phyloP scores from a whole-genome alignment of 2,888 invertebrate genomes.

The Pandemis corylana region DNA sequence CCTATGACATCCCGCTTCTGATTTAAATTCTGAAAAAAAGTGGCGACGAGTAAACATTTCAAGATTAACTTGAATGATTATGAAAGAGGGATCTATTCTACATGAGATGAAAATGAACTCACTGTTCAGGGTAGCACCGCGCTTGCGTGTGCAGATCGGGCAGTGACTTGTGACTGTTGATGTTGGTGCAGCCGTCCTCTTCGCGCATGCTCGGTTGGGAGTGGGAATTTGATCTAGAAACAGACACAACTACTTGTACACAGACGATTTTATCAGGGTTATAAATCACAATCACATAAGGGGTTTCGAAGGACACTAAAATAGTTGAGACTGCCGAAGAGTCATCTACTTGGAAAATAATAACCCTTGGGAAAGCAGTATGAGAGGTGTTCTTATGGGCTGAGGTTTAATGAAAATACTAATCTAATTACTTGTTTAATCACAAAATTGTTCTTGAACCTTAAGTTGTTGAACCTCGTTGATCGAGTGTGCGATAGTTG shows the following conservation, averaged over 20 bases:
- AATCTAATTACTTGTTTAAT: too few relatives aligned
- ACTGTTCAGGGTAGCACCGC: constrained; percentile 77
- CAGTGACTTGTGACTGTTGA: constrained; percentile 92
- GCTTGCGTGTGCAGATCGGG: constrained; percentile 90
- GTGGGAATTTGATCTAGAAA: constrained; percentile 86
- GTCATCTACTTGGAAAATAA: not conserved
- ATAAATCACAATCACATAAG: not conserved
- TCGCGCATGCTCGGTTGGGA: constrained; percentile 85
- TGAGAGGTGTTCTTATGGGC: not conserved
- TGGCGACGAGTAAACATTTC: not conserved
- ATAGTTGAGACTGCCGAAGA: not conserved
- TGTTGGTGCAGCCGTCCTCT: constrained; percentile 83
- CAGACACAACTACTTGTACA: not conserved
- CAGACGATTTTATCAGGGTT: not conserved
- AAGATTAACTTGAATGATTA: too few relatives aligned
- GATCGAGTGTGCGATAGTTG: too few relatives aligned
- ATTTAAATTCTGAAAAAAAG: not conserved
- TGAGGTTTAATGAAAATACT: too few relatives aligned
- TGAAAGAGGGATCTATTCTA: too few relatives aligned
- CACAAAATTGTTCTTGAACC: too few relatives aligned
- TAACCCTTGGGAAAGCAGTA: too few relatives aligned
- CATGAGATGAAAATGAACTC: constrained; percentile 47
- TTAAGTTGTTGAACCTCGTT: too few relatives aligned
- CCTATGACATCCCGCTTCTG: not conserved
- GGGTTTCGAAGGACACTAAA: not conserved